Base-by-base conservation (phyloP, 1,140 invertebrate genomes). In the Drosophila bocki region DNA sequence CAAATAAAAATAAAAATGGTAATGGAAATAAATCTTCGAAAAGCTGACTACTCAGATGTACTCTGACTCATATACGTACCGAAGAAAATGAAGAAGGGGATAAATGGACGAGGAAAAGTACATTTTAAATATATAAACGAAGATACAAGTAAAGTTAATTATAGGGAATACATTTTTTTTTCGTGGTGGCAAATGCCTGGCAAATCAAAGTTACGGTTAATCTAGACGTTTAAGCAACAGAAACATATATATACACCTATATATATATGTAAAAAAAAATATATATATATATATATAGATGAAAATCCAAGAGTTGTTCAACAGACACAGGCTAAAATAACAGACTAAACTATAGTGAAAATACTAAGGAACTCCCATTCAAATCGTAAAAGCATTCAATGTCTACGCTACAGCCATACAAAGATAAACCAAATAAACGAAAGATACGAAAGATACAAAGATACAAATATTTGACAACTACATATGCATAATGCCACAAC, bases 301-400 rank as follows among this genome's bases (percentile, higher is more conserved):
- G 35, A 15, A 50, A 50, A 50, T 11, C n/a, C 48, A 29, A 57
- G 33, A 33, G 42, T 74, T 68, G 72, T 76, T 75, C 17, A 57
- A 48, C 33, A 50, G 26, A 54, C 47, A 60, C 39, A 33, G 58
- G 45, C 33, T 11, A 60, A 41, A 32, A 44, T 35, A 53, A 61
- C 19, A 35, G 51, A 51, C 39, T 47, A 45, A 70, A 64, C 71
- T 76, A 65, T 76, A 48, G 60, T 63, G 62, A 62, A 67, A 78
- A 51, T 54, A 54, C 44, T 78, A 78, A 77, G 71, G 57, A 82
- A 61, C 78, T 60, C 37, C 50, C 59, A 87, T 78, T 67, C 48
- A 64, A 65, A 42, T 58, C 65, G 80, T 83, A 88, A 85, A 54
- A 70, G 69, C 86, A 91, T 84, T 91, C 65, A 88, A 85, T 90